Evolutionary conservation across 2,888 invertebrate genomes (phyloP), one percentile per base, ranked within the genome.

Genomic region (Cosmia pyralina): DNA sequence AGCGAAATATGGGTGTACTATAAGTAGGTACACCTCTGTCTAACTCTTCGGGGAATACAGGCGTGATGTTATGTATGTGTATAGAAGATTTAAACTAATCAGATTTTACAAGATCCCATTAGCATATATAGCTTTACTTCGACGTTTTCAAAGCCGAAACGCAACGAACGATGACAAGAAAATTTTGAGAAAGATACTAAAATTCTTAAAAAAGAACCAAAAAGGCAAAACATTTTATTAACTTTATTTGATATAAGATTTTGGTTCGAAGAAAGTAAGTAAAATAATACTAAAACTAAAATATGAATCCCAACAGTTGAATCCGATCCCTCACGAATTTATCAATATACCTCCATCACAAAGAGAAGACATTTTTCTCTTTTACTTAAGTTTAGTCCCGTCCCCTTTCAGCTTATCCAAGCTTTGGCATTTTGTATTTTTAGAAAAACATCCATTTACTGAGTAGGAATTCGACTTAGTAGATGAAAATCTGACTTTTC

Each of bases 351-450:
- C 65, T 67, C 38, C 41, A 55, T 75, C 71, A 67, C 57, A 68
- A 65, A 65, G 5, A 64, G 58, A 62, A 22, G 57, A 48, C n/a
- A 67, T 79, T 74, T 38, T 81, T 79, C 57, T 75, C 57, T 69
- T 71, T 69, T 71, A 79, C 70, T 79, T 74, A 69, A 69, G 66
- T 73, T 53, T 53, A 59, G 58, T 69, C 41, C 46, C 50, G 53
- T 79, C 60, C 68, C 69, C 28, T 82, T 73, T 62, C 48, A 28
- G 79, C 63, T 81, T 83, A 79, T 79, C 83, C 58, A 57, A 41
- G 79, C 71, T 79, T 75, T 75, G 48, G 66, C 57, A 66, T 83
- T 69, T 69, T 64, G 48, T 79, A 57, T 83, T 79, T 75, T 63
- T 52, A 46, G 28, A 68, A 69, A 71, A 55, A 83, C 59, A 64